Percentiles rank a stretch among this genome's conserved stretches.
Evolutionary conservation across 2,797 vertebrate species (phyloP).

Genomic region (Mastacembelus armatus): DNA sequence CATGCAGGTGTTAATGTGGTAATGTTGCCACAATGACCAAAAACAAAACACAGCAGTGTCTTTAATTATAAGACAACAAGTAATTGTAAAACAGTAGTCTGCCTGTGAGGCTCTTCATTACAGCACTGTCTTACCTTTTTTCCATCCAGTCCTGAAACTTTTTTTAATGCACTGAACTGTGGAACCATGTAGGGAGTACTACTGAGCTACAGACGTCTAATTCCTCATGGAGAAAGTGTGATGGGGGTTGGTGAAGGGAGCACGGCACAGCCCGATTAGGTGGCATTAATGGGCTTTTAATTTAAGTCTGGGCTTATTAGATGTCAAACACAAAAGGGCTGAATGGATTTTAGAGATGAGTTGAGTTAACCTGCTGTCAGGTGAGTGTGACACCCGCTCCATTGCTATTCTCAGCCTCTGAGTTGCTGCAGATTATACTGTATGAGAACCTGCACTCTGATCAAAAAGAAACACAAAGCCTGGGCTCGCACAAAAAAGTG

Average conservation of each 20-base stretch:
- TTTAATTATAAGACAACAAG: constrained; percentile 15
- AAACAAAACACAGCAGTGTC: not conserved
- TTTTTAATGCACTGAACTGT: constrained; percentile 60
- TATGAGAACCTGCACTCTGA: constrained; percentile 46
- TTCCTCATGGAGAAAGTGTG: constrained; percentile 59
- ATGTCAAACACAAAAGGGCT: constrained; percentile 77
- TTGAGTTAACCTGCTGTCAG: constrained; percentile 69
- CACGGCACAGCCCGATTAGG: constrained; percentile 68
- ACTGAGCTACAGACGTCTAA: constrained; percentile 60
- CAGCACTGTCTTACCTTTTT: constrained; percentile 41
- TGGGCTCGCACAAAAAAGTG: constrained; percentile 4
- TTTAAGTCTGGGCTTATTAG: constrained; percentile 78
- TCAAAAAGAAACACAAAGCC: constrained; percentile 56
- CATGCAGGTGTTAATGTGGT: not conserved
- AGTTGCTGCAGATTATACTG: constrained; percentile 38
- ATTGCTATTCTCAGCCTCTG: constrained; percentile 32
- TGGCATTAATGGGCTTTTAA: constrained; percentile 82
- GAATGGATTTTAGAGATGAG: constrained; percentile 74
- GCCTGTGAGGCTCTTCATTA: constrained; percentile 38
- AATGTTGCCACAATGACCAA: constrained; percentile 1
- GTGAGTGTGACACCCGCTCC: constrained; percentile 57
- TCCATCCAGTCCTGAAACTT: constrained; percentile 48
- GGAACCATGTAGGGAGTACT: constrained; percentile 46
- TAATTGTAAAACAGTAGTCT: constrained; percentile 7
- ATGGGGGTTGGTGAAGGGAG: constrained; percentile 45